Percentiles rank a stretch among this genome's conserved stretches.
Conservation (phyloP, 2,888 invertebrate species). For the Stratiomys singularior region DNA sequence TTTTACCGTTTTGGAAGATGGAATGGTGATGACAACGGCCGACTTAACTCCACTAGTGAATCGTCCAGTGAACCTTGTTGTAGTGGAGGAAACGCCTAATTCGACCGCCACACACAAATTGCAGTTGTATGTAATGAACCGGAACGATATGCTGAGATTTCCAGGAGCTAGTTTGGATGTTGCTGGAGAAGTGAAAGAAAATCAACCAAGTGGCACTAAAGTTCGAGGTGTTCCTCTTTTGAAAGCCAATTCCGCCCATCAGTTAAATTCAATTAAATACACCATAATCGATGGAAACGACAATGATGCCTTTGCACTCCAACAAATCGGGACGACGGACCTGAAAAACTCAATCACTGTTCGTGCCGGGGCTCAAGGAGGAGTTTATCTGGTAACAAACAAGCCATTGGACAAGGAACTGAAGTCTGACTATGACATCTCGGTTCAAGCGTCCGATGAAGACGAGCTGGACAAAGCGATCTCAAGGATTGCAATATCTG, state of each 20-base stretch:
- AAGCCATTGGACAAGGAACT: conserved; percentile 82
- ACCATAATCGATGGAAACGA: conserved; percentile 82
- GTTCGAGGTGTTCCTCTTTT: conserved; percentile 79
- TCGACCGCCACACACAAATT: conserved; percentile 82
- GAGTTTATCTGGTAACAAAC: conserved; percentile 80
- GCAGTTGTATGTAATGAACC: conserved; percentile 84
- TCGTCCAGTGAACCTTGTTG: conserved; percentile 81
- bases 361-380: conserved; percentile 69
- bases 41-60: conserved; percentile 85
- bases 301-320: conserved; percentile 78
- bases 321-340: conserved; percentile 68
- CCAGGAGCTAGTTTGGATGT: conserved; percentile 71
- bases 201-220: conserved; percentile 76
- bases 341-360: conserved; percentile 51
- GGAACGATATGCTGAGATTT: conserved; percentile 83
- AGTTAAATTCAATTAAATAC: conserved; percentile 76
- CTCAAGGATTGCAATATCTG: conserved; percentile 78
- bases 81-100: conserved; percentile 84
- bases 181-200: conserved; percentile 81
- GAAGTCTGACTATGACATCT: conserved; percentile 76
- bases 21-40: conserved; percentile 90
- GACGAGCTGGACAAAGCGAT: conserved; percentile 83
- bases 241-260: conserved; percentile 75
- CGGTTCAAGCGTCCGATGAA: conserved; percentile 82
- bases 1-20: conserved; percentile 88